A percentile compares a stretch with the other conserved stretches of the same genome.
Evolutionary conservation across 1,140 invertebrate species (phyloP).

Genomic region (Tetragnatha versicolor): DNA sequence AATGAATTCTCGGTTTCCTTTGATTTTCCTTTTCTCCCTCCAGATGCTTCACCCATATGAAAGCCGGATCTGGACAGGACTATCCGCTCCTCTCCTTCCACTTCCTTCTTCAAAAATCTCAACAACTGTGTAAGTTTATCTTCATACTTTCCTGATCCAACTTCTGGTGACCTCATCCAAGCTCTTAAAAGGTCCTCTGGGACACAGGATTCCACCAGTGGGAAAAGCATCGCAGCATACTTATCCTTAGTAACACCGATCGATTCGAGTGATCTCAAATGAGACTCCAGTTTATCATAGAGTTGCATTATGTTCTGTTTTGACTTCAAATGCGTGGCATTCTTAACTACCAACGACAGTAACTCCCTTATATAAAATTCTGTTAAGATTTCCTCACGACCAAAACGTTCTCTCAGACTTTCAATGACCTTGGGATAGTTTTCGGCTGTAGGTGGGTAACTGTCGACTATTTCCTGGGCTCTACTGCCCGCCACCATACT

Average conservation of each 20-base stretch:
- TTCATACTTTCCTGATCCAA: background rate
- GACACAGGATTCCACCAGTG: slow-evolving; percentile 61
- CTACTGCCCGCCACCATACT: background rate
- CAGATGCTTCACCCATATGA: background rate
- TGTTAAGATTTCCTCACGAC: slow-evolving; percentile 46
- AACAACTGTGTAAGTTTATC: slow-evolving; percentile 55
- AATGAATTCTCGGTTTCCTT: background rate
- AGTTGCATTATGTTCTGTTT: background rate
- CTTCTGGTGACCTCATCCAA: slow-evolving; percentile 57
- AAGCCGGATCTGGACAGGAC: slow-evolving; percentile 48
- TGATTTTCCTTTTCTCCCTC: background rate
- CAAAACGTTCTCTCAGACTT: slow-evolving; percentile 48
- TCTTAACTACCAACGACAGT: background rate
- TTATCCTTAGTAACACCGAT: slow-evolving; percentile 59
- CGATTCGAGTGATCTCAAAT: slow-evolving; percentile 59
- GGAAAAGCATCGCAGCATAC: slow-evolving; percentile 60
- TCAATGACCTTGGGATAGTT: slow-evolving; percentile 57
- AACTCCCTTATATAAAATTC: slow-evolving; percentile 56
- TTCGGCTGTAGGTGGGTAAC: slow-evolving; percentile 43
- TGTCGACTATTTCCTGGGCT: slow-evolving; percentile 47
- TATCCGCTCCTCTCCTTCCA: slow-evolving; percentile 58
- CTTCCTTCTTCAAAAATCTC: slow-evolving; percentile 58
- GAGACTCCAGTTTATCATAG: slow-evolving; percentile 59
- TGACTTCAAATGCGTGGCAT: background rate
- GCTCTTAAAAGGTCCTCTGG: slow-evolving; percentile 59